Evolutionary conservation across 2,113 vertebrate species (phyloP).

Genomic region (Lonchura striata): DNA sequence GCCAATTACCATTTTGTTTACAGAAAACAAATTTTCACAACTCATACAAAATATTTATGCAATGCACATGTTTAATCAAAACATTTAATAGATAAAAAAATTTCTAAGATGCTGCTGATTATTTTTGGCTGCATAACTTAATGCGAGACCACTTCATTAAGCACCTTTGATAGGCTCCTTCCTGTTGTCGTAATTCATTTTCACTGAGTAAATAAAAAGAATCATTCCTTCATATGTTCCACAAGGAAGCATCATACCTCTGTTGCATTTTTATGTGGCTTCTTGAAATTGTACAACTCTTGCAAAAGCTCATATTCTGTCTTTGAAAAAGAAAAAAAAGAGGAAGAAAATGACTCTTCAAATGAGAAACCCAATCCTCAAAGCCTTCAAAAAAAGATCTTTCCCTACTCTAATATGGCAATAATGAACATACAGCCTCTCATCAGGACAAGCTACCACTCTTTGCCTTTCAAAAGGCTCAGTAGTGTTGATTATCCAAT

Average conservation of each 20-base stretch:
- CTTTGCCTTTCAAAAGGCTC: neutral
- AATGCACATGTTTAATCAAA: neutral
- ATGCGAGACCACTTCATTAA: conserved; percentile 3
- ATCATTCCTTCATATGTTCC: neutral
- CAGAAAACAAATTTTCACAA: neutral
- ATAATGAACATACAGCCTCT: neutral
- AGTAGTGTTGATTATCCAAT: too few species aligned
- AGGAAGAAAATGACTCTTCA: neutral
- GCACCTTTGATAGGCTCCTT: neutral
- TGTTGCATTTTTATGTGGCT: conserved; percentile 71
- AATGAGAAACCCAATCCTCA: neutral
- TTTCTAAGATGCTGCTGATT: neutral
- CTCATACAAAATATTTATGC: neutral
- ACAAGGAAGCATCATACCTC: conserved; percentile 74
- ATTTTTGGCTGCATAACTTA: neutral
- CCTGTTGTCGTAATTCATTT: neutral
- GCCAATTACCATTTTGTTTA: neutral
- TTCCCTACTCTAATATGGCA: neutral
- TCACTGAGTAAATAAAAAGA: neutral
- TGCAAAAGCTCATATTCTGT: conserved; percentile 88
- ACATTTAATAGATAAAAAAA: neutral
- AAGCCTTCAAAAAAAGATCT: neutral
- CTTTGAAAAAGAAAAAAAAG: conserved; percentile 67
- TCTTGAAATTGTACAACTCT: conserved; percentile 88
- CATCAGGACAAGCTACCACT: neutral